Conservation (phyloP, 1,140 invertebrate species). For the Macrotrachela quadricornifera region DNA sequence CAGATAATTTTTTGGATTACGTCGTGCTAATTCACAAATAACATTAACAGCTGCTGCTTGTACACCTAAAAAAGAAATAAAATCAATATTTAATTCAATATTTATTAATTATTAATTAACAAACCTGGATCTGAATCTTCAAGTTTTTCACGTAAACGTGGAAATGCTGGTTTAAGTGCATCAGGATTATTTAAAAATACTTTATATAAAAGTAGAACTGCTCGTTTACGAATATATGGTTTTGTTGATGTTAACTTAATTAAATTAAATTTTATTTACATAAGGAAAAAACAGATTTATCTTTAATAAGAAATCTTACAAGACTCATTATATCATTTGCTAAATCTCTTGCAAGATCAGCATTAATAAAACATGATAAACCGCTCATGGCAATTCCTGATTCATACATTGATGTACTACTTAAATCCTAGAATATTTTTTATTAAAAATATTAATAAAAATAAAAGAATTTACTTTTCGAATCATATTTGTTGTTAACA, state of each 20-base stretch:
- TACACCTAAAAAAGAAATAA: background rate
- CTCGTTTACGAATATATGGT: conserved; percentile 92
- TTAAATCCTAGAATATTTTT: conserved; percentile 45
- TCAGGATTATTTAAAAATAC: conserved; percentile 98
- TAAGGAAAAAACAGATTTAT: too few species aligned
- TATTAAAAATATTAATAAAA: too few species aligned
- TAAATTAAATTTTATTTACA: too few species aligned
- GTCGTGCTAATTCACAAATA: conserved; percentile 91
- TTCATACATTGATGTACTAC: conserved; percentile 94
- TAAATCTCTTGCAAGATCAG: conserved; percentile 80
- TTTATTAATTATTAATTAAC: too few species aligned
- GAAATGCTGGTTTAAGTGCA: conserved; percentile 82
- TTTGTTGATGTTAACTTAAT: conserved; percentile 57
- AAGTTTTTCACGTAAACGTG: conserved; percentile 86
- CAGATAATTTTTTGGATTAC: conserved; percentile 97
- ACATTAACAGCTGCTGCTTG: conserved; percentile 99
- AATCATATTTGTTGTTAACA: conserved; percentile 99
- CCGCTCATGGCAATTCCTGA: conserved; percentile 82
- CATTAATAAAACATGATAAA: conserved; percentile 83
- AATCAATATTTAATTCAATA: too few species aligned
- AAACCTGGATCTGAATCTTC: conserved; percentile 89
- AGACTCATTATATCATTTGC: conserved; percentile 97
- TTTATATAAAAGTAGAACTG: conserved; percentile 97
- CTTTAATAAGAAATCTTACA: too few species aligned
- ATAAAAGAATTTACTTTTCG: conserved; percentile 39